Evolutionary conservation across 2,797 vertebrate species (phyloP).

Genomic region (Hephaestus fuliginosus): DNA sequence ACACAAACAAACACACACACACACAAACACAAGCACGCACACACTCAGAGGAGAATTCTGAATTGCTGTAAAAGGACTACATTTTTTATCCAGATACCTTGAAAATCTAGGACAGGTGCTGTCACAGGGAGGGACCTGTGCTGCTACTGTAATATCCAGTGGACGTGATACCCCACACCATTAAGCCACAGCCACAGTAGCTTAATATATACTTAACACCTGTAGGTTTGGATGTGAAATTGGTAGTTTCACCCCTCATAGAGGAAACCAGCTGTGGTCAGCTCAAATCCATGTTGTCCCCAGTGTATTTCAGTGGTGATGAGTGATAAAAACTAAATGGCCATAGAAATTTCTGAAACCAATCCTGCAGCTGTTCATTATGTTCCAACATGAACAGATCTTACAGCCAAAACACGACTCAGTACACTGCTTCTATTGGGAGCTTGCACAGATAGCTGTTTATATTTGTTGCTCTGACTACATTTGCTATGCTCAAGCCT

Average conservation of each 20-base stretch:
- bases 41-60: neutral
- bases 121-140: neutral
- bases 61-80: conserved; percentile 2
- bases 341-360: neutral
- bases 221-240: neutral
- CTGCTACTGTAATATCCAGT: conserved; percentile 1
- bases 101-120: conserved; percentile 23
- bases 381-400: neutral
- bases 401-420: neutral
- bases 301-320: neutral
- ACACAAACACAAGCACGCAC: conserved; percentile 3
- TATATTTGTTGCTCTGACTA: neutral
- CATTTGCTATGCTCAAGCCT: neutral
- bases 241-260: neutral
- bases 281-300: neutral
- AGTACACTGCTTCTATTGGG: neutral
- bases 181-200: neutral
- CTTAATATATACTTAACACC: neutral
- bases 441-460: neutral
- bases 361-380: neutral
- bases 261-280: neutral
- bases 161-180: neutral
- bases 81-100: conserved; percentile 37
- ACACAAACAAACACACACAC: conserved; percentile 3
- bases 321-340: neutral